phyloP scores from a whole-genome alignment of 2,888 invertebrate species.

The Seira ritae region DNA sequence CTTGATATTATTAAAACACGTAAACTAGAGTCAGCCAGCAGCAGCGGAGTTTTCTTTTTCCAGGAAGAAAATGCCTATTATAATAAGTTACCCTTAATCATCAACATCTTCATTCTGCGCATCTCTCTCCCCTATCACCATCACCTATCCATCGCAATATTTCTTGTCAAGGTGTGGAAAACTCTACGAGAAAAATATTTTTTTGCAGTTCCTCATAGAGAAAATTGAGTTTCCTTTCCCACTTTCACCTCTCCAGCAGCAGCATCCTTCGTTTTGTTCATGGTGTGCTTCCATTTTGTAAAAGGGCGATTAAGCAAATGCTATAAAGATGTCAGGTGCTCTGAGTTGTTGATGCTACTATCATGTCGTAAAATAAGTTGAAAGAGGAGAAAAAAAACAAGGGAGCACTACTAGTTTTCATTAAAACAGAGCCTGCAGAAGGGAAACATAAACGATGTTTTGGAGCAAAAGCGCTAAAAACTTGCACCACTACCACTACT shows the following conservation, averaged over 20 bases:
- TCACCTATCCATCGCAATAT: slow-evolving; percentile 60
- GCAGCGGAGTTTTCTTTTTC: not conserved
- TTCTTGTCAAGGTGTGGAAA: slow-evolving; percentile 61
- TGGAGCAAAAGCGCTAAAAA: not conserved
- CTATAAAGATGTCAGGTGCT: slow-evolving; percentile 64
- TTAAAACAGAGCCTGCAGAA: slow-evolving; percentile 10
- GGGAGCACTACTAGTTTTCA: slow-evolving; percentile 10
- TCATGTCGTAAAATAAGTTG: slow-evolving; percentile 12
- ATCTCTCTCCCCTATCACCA: slow-evolving; percentile 29
- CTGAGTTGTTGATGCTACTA: slow-evolving; percentile 61
- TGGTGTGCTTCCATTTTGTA: slow-evolving; percentile 35
- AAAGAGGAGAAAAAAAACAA: slow-evolving; percentile 1
- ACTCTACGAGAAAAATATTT: slow-evolving; percentile 29
- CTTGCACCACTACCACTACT: not conserved
- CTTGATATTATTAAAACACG: slow-evolving; percentile 24
- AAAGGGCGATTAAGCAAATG: slow-evolving; percentile 59
- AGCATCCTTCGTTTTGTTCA: not conserved
- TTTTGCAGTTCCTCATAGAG: slow-evolving; percentile 16
- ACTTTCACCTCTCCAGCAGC: not conserved
- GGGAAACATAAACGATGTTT: slow-evolving; percentile 8
- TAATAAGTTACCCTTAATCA: slow-evolving; percentile 63
- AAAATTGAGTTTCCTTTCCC: slow-evolving; percentile 56
- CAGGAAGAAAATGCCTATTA: slow-evolving; percentile 22
- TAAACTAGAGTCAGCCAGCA: not conserved
- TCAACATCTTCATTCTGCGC: slow-evolving; percentile 43